Conservation (phyloP, 1,140 invertebrate genomes). For the Teleogryllus occipitalis region DNA sequence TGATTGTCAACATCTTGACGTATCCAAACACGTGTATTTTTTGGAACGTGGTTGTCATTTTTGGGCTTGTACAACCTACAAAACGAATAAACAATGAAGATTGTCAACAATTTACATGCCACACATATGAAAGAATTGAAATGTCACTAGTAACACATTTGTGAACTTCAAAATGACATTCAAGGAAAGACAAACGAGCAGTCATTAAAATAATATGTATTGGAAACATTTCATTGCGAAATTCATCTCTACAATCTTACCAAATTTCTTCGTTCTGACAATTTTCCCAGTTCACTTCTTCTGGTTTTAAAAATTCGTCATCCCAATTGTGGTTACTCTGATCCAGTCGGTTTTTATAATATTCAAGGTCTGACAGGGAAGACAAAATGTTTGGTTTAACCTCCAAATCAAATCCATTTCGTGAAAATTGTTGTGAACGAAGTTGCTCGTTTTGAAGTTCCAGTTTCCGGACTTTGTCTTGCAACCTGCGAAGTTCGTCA, state of each 20-base stretch:
- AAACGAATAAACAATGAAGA: neutral
- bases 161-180: too few species aligned
- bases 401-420: slow-evolving; percentile 20
- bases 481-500: slow-evolving; percentile 20
- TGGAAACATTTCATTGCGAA: too few species aligned
- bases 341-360: slow-evolving; percentile 8
- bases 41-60: neutral
- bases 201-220: too few species aligned
- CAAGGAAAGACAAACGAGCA: too few species aligned
- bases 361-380: neutral
- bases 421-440: slow-evolving; percentile 15
- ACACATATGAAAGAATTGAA: too few species aligned
- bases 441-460: slow-evolving; percentile 23
- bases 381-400: neutral
- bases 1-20: slow-evolving; percentile 12
- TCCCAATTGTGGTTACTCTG: neutral
- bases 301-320: neutral
- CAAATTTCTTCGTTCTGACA: neutral
- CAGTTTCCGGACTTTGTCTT: slow-evolving; percentile 21
- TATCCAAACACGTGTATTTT: neutral
- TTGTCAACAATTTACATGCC: too few species aligned
- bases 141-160: too few species aligned
- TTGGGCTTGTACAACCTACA: neutral
- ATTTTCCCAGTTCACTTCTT: neutral
- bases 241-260: neutral